Conservation (phyloP, 2,888 invertebrate genomes). For the Drosophila suboccidentalis region DNA sequence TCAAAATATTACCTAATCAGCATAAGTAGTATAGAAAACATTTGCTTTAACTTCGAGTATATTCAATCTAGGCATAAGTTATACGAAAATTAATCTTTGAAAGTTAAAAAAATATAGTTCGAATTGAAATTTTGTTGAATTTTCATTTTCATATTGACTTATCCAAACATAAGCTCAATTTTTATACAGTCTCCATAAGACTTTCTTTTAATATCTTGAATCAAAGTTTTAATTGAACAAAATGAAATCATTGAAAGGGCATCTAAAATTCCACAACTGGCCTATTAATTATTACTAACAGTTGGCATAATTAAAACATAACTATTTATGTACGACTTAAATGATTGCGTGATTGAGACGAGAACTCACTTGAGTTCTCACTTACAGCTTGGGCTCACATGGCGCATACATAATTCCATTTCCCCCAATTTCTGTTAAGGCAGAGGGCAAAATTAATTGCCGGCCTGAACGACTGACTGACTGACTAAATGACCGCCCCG, state of each 20-base stretch:
- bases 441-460: constrained; percentile 66
- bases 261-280: constrained; percentile 13
- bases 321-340: constrained; percentile 9
- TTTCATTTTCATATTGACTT: neutral
- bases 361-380: constrained; percentile 25
- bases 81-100: no score
- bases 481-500: constrained; percentile 24
- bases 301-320: constrained; percentile 48
- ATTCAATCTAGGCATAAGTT: no score
- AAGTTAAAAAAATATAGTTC: no score
- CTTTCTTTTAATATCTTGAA: neutral
- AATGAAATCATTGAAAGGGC: constrained; percentile 39
- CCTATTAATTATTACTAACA: constrained; percentile 35
- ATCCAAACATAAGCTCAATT: neutral
- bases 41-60: no score
- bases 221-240: constrained; percentile 7
- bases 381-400: constrained; percentile 47
- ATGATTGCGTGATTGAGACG: constrained; percentile 56
- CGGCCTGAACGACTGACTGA: constrained; percentile 26
- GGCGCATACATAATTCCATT: constrained; percentile 69
- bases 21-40: no score
- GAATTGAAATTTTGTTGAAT: no score
- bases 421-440: constrained; percentile 25
- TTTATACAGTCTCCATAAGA: neutral
- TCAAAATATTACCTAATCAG: no score